phyloP scores from a whole-genome alignment of 2,113 vertebrate genomes.

The Pholis gunnellus region DNA sequence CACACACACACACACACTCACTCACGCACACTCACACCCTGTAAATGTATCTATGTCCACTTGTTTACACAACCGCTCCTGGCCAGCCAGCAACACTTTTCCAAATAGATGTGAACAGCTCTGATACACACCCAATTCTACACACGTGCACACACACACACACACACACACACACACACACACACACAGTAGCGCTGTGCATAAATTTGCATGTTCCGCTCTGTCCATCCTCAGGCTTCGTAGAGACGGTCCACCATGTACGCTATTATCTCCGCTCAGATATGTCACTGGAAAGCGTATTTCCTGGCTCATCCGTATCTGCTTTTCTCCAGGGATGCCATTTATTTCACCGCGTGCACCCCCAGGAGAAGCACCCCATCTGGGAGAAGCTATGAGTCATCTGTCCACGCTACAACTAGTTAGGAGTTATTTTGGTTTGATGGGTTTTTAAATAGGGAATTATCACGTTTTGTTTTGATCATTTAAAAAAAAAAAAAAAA shows the following conservation, averaged over 20 bases:
- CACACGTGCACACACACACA: slow-evolving; percentile 6
- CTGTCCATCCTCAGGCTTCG: slow-evolving; percentile 32
- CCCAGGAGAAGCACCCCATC: slow-evolving; percentile 27
- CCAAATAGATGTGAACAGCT: slow-evolving; percentile 10
- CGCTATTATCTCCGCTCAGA: slow-evolving; percentile 43
- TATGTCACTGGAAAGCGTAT: slow-evolving; percentile 32
- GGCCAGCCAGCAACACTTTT: slow-evolving; percentile 1
- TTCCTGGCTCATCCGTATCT: slow-evolving; percentile 57
- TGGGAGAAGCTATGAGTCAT: slow-evolving; percentile 55
- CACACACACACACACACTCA: neutral
- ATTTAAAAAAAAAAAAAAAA: neutral
- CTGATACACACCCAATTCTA: neutral
- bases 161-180: neutral
- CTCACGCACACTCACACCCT: neutral
- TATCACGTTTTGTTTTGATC: neutral
- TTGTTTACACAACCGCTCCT: slow-evolving; percentile 21
- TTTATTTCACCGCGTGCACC: slow-evolving; percentile 43
- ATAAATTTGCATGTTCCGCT: slow-evolving; percentile 54
- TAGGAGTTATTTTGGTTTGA: slow-evolving; percentile 26
- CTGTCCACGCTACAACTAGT: slow-evolving; percentile 43
- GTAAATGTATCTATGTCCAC: slow-evolving; percentile 5
- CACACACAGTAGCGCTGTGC: slow-evolving; percentile 29
- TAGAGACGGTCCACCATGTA: slow-evolving; percentile 31
- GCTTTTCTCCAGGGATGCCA: slow-evolving; percentile 48
- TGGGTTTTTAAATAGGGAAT: slow-evolving; percentile 8